Conservation (phyloP, 1,140 invertebrate species). For the Leucophenga varia region DNA sequence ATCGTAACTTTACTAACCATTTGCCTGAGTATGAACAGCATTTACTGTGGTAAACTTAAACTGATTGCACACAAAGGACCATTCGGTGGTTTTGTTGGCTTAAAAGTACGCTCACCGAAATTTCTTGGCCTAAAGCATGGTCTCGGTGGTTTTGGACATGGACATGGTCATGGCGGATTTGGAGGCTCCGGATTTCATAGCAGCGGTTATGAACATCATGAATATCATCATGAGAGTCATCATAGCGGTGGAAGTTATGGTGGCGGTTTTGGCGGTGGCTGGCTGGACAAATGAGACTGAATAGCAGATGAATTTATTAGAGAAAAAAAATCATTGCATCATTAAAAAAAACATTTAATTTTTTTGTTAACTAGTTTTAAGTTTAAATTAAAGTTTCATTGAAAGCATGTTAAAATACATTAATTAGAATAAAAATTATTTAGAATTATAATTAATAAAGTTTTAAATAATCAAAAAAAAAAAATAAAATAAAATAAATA, state of each 20-base stretch:
- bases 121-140: conserved; percentile 34
- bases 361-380: conserved; percentile 37
- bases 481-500: too few species aligned
- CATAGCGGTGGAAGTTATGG: conserved; percentile 27
- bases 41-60: conserved; percentile 37
- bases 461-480: too few species aligned
- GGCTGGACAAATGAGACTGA: conserved; percentile 35
- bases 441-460: too few species aligned
- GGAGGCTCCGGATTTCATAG: conserved; percentile 27
- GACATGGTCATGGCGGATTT: conserved; percentile 24
- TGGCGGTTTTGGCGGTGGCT: conserved; percentile 14
- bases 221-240: conserved; percentile 33
- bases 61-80: conserved; percentile 43
- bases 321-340: too few species aligned
- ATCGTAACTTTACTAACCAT: too few species aligned
- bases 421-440: too few species aligned
- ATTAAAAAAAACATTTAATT: too few species aligned
- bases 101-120: conserved; percentile 36
- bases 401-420: too few species aligned
- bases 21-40: too few species aligned
- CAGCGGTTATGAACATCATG: conserved; percentile 38
- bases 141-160: conserved; percentile 22
- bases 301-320: too few species aligned
- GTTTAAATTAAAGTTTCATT: too few species aligned
- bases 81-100: conserved; percentile 28